phyloP scores from a whole-genome alignment of 2,113 vertebrate genomes.

The Crotalus tigris region DNA sequence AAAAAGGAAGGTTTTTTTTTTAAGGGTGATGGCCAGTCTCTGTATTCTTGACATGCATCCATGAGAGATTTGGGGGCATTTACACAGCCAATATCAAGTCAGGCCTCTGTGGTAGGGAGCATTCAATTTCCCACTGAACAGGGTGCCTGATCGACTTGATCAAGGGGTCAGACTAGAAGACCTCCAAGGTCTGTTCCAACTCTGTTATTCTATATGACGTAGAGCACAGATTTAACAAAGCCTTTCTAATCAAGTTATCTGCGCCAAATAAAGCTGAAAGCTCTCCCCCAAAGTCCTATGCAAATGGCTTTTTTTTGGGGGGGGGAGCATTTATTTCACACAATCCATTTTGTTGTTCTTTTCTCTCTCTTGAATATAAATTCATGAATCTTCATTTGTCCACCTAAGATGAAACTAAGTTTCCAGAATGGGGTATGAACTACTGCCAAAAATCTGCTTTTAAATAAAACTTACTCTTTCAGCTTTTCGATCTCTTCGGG shows the following conservation, averaged over 20 bases:
- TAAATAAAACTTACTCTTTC: conserved; percentile 85
- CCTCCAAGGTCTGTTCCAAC: too few species aligned
- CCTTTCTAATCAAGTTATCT: neutral
- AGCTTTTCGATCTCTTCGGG: conserved; percentile 94
- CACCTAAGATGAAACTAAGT: neutral
- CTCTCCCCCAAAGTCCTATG: neutral
- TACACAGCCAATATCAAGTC: too few species aligned
- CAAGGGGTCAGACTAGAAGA: too few species aligned
- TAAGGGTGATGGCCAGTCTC: too few species aligned
- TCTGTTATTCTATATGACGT: too few species aligned
- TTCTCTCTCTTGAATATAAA: neutral
- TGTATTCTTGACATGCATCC: too few species aligned
- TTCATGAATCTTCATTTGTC: neutral
- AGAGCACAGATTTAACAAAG: neutral
- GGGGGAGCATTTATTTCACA: neutral
- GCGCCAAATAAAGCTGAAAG: neutral
- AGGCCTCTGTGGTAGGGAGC: too few species aligned
- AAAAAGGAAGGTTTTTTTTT: too few species aligned
- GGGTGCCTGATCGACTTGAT: too few species aligned
- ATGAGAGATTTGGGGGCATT: too few species aligned
- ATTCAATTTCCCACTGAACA: too few species aligned
- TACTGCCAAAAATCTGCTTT: neutral
- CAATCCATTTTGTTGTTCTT: neutral
- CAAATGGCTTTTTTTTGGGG: neutral
- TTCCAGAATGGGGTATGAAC: conserved; percentile 3